phyloP scores from a whole-genome alignment of 2,888 invertebrate species.

The Nomada lathburiana region DNA sequence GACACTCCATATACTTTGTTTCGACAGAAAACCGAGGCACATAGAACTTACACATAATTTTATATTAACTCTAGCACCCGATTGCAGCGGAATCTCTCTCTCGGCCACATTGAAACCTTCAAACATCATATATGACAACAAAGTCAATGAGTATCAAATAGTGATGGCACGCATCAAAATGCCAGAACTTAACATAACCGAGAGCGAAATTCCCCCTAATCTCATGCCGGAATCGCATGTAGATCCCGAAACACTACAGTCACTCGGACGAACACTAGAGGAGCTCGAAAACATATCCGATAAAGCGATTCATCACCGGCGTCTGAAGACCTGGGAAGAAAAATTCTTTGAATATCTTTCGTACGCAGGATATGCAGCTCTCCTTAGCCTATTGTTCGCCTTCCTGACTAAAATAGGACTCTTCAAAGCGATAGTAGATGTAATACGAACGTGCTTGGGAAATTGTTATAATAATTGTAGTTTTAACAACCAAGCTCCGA shows the following conservation, averaged over 20 bases:
- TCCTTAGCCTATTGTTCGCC: not conserved
- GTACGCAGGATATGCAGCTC: slow-evolving; percentile 17
- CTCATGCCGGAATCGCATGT: slow-evolving; percentile 10
- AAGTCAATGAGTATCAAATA: not conserved
- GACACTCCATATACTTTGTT: slow-evolving; percentile 23
- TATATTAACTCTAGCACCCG: slow-evolving; percentile 6
- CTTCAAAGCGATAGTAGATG: no score
- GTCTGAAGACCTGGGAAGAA: slow-evolving; percentile 14
- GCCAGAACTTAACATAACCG: slow-evolving; percentile 1
- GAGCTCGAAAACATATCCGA: slow-evolving; percentile 18
- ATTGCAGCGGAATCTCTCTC: slow-evolving; percentile 16
- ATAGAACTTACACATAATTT: slow-evolving; percentile 14
- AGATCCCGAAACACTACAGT: slow-evolving; percentile 12
- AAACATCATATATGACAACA: slow-evolving; percentile 1
- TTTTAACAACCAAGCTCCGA: no score
- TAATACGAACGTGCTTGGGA: no score
- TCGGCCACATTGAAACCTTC: slow-evolving; percentile 19
- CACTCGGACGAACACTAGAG: slow-evolving; percentile 21
- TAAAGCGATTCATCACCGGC: slow-evolving; percentile 9
- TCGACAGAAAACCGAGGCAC: slow-evolving; percentile 13
- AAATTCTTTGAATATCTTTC: slow-evolving; percentile 17
- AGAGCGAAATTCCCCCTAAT: slow-evolving; percentile 21
- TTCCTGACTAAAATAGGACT: slow-evolving; percentile 11
- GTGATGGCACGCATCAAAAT: not conserved
- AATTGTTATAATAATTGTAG: no score